Conservation (phyloP, 2,113 vertebrate species). For the Malurus elegans region DNA sequence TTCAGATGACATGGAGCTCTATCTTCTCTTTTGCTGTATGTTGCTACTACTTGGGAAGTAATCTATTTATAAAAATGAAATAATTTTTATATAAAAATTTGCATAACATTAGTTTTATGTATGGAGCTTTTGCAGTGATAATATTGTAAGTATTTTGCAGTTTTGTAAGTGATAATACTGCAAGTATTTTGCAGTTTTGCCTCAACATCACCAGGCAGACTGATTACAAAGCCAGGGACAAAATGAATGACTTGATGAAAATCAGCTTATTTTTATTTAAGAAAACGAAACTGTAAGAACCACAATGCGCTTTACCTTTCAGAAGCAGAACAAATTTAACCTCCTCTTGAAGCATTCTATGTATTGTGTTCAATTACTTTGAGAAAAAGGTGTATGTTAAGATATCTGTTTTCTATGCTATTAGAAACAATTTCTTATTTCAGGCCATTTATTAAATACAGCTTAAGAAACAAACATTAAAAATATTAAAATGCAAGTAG, state of each 20-base stretch:
- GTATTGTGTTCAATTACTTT: slow-evolving; percentile 27
- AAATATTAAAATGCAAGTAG: slow-evolving; percentile 45
- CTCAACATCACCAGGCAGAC: not conserved
- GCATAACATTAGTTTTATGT: not conserved
- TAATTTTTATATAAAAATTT: not conserved
- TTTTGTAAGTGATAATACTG: not conserved
- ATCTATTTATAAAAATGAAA: not conserved
- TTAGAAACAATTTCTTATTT: not conserved
- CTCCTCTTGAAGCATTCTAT: not conserved
- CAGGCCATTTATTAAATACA: not conserved
- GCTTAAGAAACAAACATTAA: not conserved
- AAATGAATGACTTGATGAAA: slow-evolving; percentile 8
- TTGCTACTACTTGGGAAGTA: not conserved
- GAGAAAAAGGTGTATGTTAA: not conserved
- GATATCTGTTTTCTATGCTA: slow-evolving; percentile 4
- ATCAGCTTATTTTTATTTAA: not conserved
- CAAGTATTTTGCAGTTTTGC: not conserved
- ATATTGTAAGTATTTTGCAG: not conserved
- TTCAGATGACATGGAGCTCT: not conserved
- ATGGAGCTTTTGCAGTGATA: not conserved
- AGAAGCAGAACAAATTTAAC: slow-evolving; percentile 28
- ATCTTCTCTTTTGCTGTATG: not conserved
- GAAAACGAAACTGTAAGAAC: not conserved
- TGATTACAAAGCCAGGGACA: not conserved
- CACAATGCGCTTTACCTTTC: not conserved